phyloP scores from a whole-genome alignment of 53 echinoderm and acorn worm species.

The Patiria pectinifera region DNA sequence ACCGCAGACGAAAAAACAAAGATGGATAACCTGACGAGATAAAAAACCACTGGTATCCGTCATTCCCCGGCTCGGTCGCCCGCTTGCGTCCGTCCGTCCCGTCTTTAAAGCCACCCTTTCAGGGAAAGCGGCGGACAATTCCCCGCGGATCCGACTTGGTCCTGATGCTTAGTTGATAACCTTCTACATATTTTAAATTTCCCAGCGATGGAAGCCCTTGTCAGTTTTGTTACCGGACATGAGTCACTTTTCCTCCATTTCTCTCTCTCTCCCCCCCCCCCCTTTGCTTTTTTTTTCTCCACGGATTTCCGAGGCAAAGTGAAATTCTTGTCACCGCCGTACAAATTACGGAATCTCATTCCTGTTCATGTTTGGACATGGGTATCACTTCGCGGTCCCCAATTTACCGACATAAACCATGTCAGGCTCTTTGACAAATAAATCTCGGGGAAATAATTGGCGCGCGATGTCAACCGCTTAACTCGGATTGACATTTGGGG shows the following conservation, averaged over 20 bases:
- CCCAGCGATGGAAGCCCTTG: slow-evolving; percentile 15
- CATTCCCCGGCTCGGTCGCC: not conserved
- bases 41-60: slow-evolving; percentile 16
- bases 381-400: slow-evolving; percentile 56
- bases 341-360: slow-evolving; percentile 49
- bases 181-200: slow-evolving; percentile 56
- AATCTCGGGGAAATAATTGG: not conserved
- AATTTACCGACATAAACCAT: slow-evolving; percentile 48
- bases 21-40: not conserved
- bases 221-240: slow-evolving; percentile 35
- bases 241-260: slow-evolving; percentile 12
- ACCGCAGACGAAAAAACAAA: not conserved
- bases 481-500: slow-evolving; percentile 22
- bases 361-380: slow-evolving; percentile 43
- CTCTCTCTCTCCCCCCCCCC: not conserved
- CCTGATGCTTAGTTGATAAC: slow-evolving; percentile 45
- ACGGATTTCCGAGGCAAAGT: not conserved
- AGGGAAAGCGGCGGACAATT: slow-evolving; percentile 6
- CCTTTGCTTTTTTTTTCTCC: not conserved
- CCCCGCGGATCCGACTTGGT: slow-evolving; percentile 1
- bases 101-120: not conserved
- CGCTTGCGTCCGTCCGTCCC: not conserved
- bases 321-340: slow-evolving; percentile 31
- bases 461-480: not conserved
- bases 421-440: slow-evolving; percentile 6